A percentile compares a stretch with the other conserved stretches of the same genome.
Evolutionary conservation across 2,113 vertebrate species (phyloP).

Genomic region (Channa maculata): DNA sequence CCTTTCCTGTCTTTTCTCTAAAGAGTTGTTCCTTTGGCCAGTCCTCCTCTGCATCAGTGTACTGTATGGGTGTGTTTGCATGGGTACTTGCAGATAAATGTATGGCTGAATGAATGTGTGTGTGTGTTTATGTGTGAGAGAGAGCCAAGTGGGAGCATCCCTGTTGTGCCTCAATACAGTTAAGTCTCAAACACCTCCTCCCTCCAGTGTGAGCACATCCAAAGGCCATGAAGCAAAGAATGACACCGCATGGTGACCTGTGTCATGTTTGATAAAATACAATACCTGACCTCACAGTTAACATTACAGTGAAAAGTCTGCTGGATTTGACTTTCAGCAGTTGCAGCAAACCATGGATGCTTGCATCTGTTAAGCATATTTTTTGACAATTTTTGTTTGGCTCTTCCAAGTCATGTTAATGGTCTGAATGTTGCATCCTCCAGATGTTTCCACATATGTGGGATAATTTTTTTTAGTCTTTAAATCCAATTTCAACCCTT

Average conservation of each 20-base stretch:
- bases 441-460: background rate
- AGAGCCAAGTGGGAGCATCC: slow-evolving; percentile 75
- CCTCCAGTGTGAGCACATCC: slow-evolving; percentile 34
- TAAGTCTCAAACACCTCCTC: slow-evolving; percentile 53
- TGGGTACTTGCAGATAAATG: slow-evolving; percentile 33
- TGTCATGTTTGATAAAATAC: slow-evolving; percentile 67
- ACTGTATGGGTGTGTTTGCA: slow-evolving; percentile 58
- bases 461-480: background rate
- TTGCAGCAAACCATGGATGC: background rate
- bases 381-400: background rate
- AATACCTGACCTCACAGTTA: slow-evolving; percentile 39
- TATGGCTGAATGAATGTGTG: slow-evolving; percentile 6
- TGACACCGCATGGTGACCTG: slow-evolving; percentile 57
- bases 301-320: slow-evolving; percentile 17
- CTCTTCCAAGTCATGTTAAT: background rate
- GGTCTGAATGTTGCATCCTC: background rate
- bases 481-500: too few species aligned
- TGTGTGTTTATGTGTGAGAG: slow-evolving; percentile 42
- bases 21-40: slow-evolving; percentile 55
- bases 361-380: background rate
- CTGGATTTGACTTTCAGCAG: background rate
- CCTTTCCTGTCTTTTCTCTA: slow-evolving; percentile 25
- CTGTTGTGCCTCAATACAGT: slow-evolving; percentile 78
- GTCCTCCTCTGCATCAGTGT: slow-evolving; percentile 60
- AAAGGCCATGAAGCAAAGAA: slow-evolving; percentile 53